These are phyloP conservation scores for Charanyca ferruginea DNA, from an alignment of 2,888 invertebrate genomes.

Conservation along the genomic window DNA sequence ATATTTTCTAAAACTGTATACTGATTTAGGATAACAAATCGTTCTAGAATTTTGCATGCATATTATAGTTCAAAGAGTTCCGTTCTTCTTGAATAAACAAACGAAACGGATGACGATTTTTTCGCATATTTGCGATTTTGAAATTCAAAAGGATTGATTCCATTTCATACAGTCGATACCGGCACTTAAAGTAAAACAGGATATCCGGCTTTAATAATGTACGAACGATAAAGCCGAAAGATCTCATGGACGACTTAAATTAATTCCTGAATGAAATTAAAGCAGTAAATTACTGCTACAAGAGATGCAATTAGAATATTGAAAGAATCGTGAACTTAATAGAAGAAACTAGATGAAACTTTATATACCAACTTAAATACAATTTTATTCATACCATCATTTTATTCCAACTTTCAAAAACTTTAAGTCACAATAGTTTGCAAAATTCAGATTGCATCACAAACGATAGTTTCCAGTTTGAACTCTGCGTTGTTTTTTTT, in stretches of 20 bases:
- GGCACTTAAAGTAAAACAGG: slow-evolving; percentile 49
- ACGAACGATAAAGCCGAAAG: slow-evolving; percentile 36
- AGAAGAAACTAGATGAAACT: not conserved
- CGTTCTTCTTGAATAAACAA: slow-evolving; percentile 7
- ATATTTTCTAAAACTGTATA: no score
- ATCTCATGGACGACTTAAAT: slow-evolving; percentile 30
- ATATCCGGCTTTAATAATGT: slow-evolving; percentile 43
- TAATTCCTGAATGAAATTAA: not conserved
- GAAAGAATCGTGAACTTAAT: not conserved
- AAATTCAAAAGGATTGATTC: slow-evolving; percentile 10
- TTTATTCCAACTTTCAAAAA: slow-evolving; percentile 2
- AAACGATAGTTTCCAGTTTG: slow-evolving; percentile 17
- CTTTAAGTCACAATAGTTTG: not conserved
- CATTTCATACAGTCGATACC: not conserved
- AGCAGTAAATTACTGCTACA: not conserved
- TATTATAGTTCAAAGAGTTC: slow-evolving; percentile 3
- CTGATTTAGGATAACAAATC: no score
- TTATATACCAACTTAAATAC: not conserved
- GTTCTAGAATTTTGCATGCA: no score
- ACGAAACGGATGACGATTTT: not conserved
- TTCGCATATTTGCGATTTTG: not conserved
- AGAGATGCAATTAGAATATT: not conserved
- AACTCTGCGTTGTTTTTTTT: slow-evolving; percentile 18
- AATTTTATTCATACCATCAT: not conserved
- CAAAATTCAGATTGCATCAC: not conserved